Percentiles rank a stretch among this genome's conserved stretches.
These are phyloP conservation scores for Megaceryle alcyon DNA, from an alignment of 2,797 vertebrate genomes.

Conservation along the genomic window DNA sequence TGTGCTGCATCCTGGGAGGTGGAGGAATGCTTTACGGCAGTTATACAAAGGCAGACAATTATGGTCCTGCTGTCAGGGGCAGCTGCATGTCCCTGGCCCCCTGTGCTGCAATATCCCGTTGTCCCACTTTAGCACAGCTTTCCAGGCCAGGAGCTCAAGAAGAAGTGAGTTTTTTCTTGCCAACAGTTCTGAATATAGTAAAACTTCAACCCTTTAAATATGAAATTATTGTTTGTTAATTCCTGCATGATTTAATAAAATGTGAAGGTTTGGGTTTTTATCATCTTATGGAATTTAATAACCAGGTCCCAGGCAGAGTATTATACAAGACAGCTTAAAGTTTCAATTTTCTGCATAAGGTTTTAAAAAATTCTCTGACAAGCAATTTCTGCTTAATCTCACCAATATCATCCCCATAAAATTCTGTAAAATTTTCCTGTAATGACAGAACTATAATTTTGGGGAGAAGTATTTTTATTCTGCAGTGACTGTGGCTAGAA, in stretches of 20 bases:
- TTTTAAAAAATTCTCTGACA: conserved; percentile 12
- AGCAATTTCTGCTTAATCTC: background rate
- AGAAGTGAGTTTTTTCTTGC: background rate
- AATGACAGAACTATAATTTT: background rate
- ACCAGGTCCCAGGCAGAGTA: background rate
- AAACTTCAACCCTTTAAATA: background rate
- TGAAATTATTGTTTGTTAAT: background rate
- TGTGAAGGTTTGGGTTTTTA: background rate
- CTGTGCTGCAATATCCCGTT: background rate
- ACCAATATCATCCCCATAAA: background rate
- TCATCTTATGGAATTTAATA: conserved; percentile 29
- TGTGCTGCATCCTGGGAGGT: background rate
- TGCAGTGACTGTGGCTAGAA: background rate
- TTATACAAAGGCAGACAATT: background rate
- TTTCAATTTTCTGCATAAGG: background rate
- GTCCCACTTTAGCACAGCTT: background rate
- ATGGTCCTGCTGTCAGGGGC: background rate
- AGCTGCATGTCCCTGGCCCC: background rate
- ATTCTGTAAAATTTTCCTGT: background rate
- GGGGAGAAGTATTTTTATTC: background rate
- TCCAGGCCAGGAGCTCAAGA: background rate
- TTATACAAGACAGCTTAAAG: background rate
- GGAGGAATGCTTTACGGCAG: background rate
- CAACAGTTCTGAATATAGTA: background rate
- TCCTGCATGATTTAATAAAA: conserved; percentile 34